Conservation (phyloP, 37 sponge, comb jelly and placozoan genomes). For the Chondrilla cf. caribensis region DNA sequence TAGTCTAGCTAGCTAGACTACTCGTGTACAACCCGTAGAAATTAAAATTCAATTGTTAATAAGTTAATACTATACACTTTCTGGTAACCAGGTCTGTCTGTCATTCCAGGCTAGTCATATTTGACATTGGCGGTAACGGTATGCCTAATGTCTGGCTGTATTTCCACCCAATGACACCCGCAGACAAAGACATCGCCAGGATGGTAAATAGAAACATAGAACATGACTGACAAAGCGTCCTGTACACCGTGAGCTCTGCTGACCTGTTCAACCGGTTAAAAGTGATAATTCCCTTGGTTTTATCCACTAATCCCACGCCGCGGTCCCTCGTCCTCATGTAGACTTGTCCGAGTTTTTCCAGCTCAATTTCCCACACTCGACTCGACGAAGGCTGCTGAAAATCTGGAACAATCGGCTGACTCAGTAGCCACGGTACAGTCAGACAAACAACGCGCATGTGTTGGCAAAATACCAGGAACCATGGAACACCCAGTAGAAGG, state of each 20-base stretch:
- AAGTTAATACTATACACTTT: no score
- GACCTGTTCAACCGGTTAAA: not conserved
- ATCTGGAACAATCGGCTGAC: not conserved
- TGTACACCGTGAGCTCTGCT: not conserved
- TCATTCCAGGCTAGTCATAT: no score
- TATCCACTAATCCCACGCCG: not conserved
- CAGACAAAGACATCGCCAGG: not conserved
- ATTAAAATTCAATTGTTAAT: no score
- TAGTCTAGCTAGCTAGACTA: no score
- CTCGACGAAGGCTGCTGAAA: not conserved
- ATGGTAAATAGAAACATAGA: not conserved
- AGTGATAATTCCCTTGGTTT: no score
- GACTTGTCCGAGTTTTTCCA: not conserved
- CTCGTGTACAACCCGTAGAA: no score
- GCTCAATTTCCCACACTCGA: not conserved
- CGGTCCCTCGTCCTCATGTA: not conserved
- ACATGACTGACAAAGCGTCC: not conserved
- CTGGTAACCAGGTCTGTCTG: no score
- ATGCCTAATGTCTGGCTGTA: no score
- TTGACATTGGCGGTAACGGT: no score
- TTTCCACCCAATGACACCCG: not conserved
- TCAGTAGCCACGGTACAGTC: not conserved
- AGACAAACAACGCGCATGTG: not conserved
- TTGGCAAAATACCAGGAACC: not conserved
- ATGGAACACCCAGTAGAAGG: not conserved